Percentiles rank a stretch among this genome's conserved stretches.
phyloP scores from a whole-genome alignment of 2,888 invertebrate species.

The Mechanitis messenoides region DNA sequence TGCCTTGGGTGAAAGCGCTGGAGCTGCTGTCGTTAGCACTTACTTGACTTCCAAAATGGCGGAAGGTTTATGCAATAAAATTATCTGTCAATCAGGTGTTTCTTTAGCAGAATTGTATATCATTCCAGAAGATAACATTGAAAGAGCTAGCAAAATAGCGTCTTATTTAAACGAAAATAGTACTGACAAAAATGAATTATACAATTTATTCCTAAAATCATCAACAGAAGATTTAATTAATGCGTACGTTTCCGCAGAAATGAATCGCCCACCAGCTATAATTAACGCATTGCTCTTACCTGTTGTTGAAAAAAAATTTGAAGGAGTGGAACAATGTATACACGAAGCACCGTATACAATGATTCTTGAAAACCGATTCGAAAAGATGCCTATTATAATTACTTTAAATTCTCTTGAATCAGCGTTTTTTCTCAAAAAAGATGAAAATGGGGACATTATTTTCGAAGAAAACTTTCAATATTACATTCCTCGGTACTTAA shows the following conservation, averaged over 20 bases:
- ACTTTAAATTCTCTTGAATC: slow-evolving; percentile 53
- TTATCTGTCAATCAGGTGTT: slow-evolving; percentile 56
- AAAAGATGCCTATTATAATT: slow-evolving; percentile 47
- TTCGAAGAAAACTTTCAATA: slow-evolving; percentile 47
- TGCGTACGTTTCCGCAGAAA: slow-evolving; percentile 43
- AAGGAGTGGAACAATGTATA: slow-evolving; percentile 48
- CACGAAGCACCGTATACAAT: slow-evolving; percentile 44
- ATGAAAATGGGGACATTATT: slow-evolving; percentile 41
- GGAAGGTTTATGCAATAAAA: slow-evolving; percentile 48
- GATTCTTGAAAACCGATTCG: slow-evolving; percentile 40
- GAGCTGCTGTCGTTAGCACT: slow-evolving; percentile 43
- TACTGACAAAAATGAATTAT: slow-evolving; percentile 37
- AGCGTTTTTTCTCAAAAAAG: slow-evolving; percentile 46
- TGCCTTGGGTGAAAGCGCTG: slow-evolving; percentile 63
- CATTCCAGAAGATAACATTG: slow-evolving; percentile 47
- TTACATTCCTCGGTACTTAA: slow-evolving; percentile 47
- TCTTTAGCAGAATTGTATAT: slow-evolving; percentile 51
- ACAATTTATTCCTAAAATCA: slow-evolving; percentile 42
- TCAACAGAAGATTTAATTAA: slow-evolving; percentile 50
- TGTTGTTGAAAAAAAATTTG: slow-evolving; percentile 53
- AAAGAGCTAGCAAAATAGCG: slow-evolving; percentile 45
- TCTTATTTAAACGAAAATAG: slow-evolving; percentile 45
- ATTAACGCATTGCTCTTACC: slow-evolving; percentile 49
- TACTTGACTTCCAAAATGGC: slow-evolving; percentile 53
- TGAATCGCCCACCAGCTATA: slow-evolving; percentile 37